These are phyloP conservation scores for Trididemnum nubilum DNA, from an alignment of 23 tunicate species.

Conservation along the genomic window DNA sequence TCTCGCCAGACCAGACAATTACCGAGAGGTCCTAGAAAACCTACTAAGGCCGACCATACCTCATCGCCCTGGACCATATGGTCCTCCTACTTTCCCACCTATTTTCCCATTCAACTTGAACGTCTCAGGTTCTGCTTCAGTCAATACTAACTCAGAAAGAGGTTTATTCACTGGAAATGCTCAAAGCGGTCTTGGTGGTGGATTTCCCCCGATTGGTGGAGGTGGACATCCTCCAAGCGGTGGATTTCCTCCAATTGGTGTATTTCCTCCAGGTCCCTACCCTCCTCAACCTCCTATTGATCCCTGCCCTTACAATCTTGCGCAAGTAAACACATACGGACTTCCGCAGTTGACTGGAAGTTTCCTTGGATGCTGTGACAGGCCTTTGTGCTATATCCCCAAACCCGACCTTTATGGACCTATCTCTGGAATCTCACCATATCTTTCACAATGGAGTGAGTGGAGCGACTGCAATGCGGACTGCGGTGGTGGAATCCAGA, in stretches of 20 bases:
- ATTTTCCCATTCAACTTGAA: not conserved
- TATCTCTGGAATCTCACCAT: conserved; percentile 49
- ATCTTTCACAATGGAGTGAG: conserved; percentile 32
- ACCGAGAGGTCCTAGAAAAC: conserved; percentile 10
- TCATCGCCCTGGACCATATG: not conserved
- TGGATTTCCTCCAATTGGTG: not conserved
- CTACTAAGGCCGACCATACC: not conserved
- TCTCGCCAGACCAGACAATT: conserved; percentile 75
- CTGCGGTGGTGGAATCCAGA: conserved; percentile 41
- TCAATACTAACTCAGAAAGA: not conserved
- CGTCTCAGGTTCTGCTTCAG: not conserved
- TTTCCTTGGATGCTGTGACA: conserved; percentile 79
- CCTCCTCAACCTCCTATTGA: not conserved
- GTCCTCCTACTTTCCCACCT: not conserved
- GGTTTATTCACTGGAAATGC: not conserved
- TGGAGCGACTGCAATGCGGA: conserved; percentile 39
- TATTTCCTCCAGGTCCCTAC: too few species aligned
- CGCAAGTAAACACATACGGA: conserved; percentile 24
- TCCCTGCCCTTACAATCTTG: conserved; percentile 49
- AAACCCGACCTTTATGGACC: conserved; percentile 13
- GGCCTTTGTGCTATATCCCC: conserved; percentile 68
- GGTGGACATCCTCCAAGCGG: not conserved
- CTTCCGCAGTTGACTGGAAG: conserved; percentile 69
- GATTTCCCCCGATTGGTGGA: not conserved
- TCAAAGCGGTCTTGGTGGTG: not conserved